Base-by-base conservation (phyloP, 2,113 vertebrate species). In the Euleptes europaea region DNA sequence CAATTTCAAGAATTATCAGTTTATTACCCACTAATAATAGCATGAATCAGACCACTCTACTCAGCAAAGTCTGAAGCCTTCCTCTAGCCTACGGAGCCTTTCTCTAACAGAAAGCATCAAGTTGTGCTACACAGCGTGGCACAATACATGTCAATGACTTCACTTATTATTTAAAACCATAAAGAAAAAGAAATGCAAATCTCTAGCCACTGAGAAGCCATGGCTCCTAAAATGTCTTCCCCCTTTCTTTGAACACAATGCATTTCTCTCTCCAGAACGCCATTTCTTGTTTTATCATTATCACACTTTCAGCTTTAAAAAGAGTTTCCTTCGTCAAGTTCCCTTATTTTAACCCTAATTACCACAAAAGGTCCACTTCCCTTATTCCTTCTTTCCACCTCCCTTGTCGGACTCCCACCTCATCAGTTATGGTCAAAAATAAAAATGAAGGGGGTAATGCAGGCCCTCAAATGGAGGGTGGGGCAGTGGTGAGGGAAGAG, bases 121-220 rank as follows among this genome's bases (percentile, higher is more conserved):
- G 4, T 3, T 57, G 21, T 57, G 21, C 21, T 57, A 14, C 17
- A 23, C 4, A 57, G 54, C n/a, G n/a, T 57, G 21, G 54, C 19
- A 23, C 14, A 17, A 57, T 23, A 57, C 54, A 57, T 23, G 19
- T 14, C 2, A 51, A 14, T 13, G 49, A 51, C 19, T 23, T 57
- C 21, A 26, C 8, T 19, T 72, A 72, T 26, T 40, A 40, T 21
- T 72, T 42, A 72, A 40, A 40, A 72, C 17, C 19, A 72, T 0
- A 28, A 65, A 19, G 3, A 31, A 57, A 17, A 69, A 65, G 4
- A 44, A 54, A 54, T 54, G 12, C 51, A 19, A 0, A 0, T 0
- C 35, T 40, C 67, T 26, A 40, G 5, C 8, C 35, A 21, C 15
- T 40, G 38, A 23, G 19, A 40, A 38, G 40, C 15, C 21, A 72